These are phyloP conservation scores for Microctonus brassicae DNA, from an alignment of 2,888 invertebrate species.

Conservation along the genomic window DNA sequence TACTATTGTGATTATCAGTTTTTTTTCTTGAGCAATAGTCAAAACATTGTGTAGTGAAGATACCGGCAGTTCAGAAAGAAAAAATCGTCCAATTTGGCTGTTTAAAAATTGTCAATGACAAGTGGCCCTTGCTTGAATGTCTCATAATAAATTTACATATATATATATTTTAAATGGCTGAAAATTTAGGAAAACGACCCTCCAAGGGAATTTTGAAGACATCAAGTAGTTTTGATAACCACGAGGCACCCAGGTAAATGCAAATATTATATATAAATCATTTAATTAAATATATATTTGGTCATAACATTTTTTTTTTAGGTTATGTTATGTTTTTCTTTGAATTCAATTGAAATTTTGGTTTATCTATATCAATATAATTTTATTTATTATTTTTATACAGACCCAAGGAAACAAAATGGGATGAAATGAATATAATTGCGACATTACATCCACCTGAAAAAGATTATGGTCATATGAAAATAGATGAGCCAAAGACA, in stretches of 20 bases:
- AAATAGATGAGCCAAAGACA: slow-evolving; percentile 97
- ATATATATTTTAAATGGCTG: slow-evolving; percentile 73
- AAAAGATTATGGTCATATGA: slow-evolving; percentile 99
- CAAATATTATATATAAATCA: slow-evolving; percentile 38
- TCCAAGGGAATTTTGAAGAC: slow-evolving; percentile 93
- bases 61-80: slow-evolving; percentile 2
- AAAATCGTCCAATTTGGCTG: not conserved
- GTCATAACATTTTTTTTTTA: not conserved
- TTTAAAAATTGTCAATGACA: not conserved
- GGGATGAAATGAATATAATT: slow-evolving; percentile 99
- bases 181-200: slow-evolving; percentile 86
- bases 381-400: not conserved
- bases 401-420: slow-evolving; percentile 79
- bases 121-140: slow-evolving; percentile 17
- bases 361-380: not conserved
- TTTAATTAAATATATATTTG: not conserved
- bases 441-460: slow-evolving; percentile 97
- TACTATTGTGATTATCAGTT: slow-evolving; percentile 26
- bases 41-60: slow-evolving; percentile 1
- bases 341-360: not conserved
- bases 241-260: slow-evolving; percentile 70
- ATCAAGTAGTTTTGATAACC: slow-evolving; percentile 90
- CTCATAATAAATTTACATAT: not conserved
- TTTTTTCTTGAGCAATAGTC: not conserved
- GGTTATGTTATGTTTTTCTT: not conserved